These are phyloP conservation scores for Paelopatides confundens DNA, from an alignment of 53 echinoderm and acorn worm species.

Conservation along the genomic window DNA sequence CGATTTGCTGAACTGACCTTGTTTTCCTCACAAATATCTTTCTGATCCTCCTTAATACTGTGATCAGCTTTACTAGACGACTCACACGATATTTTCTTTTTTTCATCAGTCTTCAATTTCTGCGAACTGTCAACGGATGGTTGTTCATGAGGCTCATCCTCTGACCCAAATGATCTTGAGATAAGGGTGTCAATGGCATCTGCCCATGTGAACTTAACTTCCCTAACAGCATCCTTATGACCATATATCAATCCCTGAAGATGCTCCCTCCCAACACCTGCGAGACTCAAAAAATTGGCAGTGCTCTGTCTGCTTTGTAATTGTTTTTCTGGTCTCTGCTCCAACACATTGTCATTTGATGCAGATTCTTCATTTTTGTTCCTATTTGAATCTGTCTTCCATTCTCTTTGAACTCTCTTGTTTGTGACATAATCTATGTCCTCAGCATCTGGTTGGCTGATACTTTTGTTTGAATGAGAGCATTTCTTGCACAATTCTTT, in stretches of 20 bases:
- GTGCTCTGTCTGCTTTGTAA: not conserved
- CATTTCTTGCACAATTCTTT: not conserved
- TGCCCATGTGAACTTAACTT: conserved; percentile 43
- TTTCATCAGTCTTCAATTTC: not conserved
- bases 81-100: not conserved
- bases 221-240: conserved; percentile 19
- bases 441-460: not conserved
- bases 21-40: not conserved
- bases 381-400: not conserved
- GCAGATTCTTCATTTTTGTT: not conserved
- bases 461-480: not conserved
- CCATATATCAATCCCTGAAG: conserved; percentile 18
- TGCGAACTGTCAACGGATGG: not conserved
- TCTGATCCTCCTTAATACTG: not conserved
- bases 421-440: not conserved
- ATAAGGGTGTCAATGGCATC: conserved; percentile 42
- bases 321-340: not conserved
- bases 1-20: not conserved
- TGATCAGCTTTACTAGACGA: not conserved
- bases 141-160: not conserved
- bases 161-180: conserved; percentile 23
- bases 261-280: not conserved
- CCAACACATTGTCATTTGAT: not conserved
- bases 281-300: not conserved
- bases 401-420: not conserved